Conservation (phyloP, 2,113 vertebrate species). For the Muntiacus reevesi region DNA sequence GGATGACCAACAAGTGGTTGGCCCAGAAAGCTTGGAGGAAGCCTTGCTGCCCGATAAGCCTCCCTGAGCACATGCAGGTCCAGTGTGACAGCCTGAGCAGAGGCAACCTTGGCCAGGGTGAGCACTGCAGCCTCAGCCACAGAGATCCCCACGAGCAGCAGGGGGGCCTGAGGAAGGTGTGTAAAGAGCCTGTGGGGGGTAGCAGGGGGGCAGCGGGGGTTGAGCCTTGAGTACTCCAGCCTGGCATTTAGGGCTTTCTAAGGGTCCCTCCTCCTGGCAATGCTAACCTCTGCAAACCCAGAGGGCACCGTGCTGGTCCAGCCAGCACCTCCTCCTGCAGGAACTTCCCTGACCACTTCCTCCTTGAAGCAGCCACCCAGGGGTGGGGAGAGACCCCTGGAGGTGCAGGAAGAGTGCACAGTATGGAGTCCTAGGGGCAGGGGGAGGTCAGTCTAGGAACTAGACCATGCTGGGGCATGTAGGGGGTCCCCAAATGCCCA, state of each 20-base stretch:
- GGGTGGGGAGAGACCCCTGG: background rate
- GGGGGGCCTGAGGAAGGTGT: background rate
- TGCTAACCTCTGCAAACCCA: background rate
- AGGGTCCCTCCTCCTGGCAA: background rate
- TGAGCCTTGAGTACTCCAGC: too few species aligned
- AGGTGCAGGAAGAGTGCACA: background rate
- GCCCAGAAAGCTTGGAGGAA: background rate
- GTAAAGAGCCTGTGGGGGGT: background rate
- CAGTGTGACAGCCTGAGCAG: background rate
- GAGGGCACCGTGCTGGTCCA: background rate
- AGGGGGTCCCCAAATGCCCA: background rate
- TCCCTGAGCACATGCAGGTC: background rate
- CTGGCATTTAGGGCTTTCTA: background rate
- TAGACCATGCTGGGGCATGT: background rate
- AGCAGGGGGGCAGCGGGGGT: rapidly evolving
- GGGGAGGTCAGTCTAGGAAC: background rate
- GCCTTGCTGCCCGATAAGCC: too few species aligned
- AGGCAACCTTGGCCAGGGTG: background rate
- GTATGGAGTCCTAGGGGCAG: background rate
- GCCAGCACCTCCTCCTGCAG: background rate
- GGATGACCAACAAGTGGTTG: background rate
- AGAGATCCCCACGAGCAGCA: background rate
- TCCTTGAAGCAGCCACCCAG: background rate
- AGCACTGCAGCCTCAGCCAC: background rate
- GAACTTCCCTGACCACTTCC: background rate